These are phyloP conservation scores for Coccyzus lansbergi DNA, from an alignment of 2,797 vertebrate genomes.

Conservation along the genomic window DNA sequence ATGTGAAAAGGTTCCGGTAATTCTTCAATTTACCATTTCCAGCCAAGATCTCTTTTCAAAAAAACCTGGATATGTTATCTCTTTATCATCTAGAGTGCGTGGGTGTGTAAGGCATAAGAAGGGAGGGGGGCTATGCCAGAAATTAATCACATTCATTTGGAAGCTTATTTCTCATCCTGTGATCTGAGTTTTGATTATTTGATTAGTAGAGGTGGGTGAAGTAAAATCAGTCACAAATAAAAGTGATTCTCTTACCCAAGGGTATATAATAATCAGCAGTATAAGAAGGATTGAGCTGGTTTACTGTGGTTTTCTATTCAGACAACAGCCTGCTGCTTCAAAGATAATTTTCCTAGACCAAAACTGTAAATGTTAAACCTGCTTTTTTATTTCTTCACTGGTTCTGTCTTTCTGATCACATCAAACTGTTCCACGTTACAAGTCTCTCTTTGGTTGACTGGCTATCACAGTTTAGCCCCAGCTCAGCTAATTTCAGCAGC, in stretches of 20 bases:
- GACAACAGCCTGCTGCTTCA: neutral
- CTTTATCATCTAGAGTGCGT: neutral
- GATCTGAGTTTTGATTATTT: neutral
- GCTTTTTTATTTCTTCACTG: neutral
- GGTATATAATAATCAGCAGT: neutral
- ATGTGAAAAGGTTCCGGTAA: neutral
- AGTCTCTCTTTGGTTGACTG: neutral
- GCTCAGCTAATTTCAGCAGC: no score
- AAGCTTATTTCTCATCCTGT: slow-evolving; percentile 36
- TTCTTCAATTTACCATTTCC: slow-evolving; percentile 30
- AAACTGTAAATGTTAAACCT: neutral
- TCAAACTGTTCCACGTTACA: neutral
- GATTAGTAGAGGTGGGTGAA: neutral
- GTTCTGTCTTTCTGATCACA: neutral
- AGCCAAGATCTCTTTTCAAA: slow-evolving; percentile 44
- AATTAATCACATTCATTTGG: slow-evolving; percentile 27
- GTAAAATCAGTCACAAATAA: neutral
- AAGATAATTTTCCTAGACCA: neutral
- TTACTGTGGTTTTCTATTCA: neutral
- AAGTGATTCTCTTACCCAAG: neutral
- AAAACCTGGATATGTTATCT: neutral
- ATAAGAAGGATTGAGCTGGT: neutral
- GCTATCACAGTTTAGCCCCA: no score
- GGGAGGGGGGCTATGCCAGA: neutral
- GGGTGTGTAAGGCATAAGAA: neutral